Base-by-base conservation (phyloP, 1,140 invertebrate species). In the Drosophila trapezifrons region DNA sequence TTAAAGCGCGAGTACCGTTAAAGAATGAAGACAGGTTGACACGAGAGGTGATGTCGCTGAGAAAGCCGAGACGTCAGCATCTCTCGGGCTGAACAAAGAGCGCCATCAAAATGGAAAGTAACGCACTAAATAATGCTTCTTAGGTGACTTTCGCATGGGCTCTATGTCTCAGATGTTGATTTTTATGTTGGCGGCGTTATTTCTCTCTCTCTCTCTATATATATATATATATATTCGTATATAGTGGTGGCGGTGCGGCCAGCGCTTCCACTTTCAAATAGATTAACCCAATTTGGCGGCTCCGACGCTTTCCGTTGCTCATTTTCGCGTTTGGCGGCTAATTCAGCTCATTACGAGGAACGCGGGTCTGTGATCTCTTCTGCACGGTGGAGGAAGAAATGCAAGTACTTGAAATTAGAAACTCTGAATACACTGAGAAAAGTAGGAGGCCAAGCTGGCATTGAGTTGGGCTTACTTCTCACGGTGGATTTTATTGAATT, bases 261-360 rank as follows among this genome's bases (percentile, higher is more conserved):
- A 51, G 42, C 22, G 51, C 67, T 71, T 71, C 69, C 79, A 87
- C 83, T 87, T 87, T 87, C 83, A 89, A 76, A 87, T 79, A 87
- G 83, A 86, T 87, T 87, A 87, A 87, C 83, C 83, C 79, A 87
- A 87, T 77, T 87, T 77, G 76, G 60, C 51, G 59, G 57, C 73
- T 70, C 52, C 9, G 46, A 27, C 69, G 78, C 82, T 79, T 81
- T 86, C 75, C 73, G 64, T 37, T 13, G 46, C 40, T 72, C 67
- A 78, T 77, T 78, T 58, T 59, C 76, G 78, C 83, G 62, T 87
- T 86, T 80, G 64, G 18, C 64, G 35, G 38, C 51, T 76, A 71
- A 78, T 77, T 77, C 35, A 46, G 46, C 62, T 76, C 76, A 75
- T 86, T 86, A 86, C 52, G 43, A 35, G 56, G 66, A 72, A 40